Conservation (phyloP, 2,113 vertebrate genomes). For the Polyodon spathula region DNA sequence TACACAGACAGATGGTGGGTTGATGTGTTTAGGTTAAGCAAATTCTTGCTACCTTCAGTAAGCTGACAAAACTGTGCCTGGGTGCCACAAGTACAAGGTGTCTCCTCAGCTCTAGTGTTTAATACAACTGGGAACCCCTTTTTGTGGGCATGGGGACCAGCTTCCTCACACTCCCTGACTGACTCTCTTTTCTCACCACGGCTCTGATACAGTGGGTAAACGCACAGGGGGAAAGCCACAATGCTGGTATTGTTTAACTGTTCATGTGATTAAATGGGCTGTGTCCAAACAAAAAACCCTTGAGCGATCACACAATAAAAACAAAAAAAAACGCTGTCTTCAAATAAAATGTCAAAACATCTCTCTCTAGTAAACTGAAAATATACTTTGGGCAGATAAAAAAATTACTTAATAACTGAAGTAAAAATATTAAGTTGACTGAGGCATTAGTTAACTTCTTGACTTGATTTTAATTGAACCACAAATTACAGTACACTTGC, state of each 20-base stretch:
- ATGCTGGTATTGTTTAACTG: constrained; percentile 38
- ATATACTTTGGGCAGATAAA: background rate
- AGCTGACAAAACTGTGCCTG: background rate
- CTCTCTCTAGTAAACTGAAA: background rate
- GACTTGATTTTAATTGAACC: no score
- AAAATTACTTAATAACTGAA: no score
- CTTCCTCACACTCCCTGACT: background rate
- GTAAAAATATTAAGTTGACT: no score
- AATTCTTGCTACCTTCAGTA: background rate
- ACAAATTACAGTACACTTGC: no score
- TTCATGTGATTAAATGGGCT: constrained; percentile 47
- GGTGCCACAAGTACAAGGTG: background rate
- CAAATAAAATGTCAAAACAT: background rate
- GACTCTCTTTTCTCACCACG: background rate
- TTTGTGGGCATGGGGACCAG: background rate
- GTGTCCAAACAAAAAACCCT: constrained; percentile 32
- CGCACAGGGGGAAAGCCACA: constrained; percentile 34
- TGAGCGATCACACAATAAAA: constrained; percentile 6
- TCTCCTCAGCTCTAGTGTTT: no score
- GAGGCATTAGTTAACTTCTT: no score
- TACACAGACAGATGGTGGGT: no score
- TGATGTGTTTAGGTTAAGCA: no score
- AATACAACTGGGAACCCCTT: background rate
- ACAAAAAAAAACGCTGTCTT: constrained; percentile 40
- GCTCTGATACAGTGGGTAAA: background rate